Conservation (phyloP, 2,113 vertebrate species). For the Ageneiosus marmoratus region DNA sequence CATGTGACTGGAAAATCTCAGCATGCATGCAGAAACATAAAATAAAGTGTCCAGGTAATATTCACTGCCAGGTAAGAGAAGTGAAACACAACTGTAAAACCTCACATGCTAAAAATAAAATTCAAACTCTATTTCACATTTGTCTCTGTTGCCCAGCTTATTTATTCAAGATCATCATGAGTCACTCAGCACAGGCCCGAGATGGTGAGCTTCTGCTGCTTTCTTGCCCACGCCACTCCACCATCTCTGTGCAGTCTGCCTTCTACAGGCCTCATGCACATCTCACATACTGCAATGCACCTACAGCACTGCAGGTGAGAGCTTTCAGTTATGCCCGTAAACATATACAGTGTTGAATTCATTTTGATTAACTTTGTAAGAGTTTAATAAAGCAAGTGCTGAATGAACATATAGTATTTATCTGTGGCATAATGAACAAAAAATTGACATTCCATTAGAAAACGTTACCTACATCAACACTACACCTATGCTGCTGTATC, state of each 20-base stretch:
- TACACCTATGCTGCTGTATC: background rate
- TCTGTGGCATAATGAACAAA: background rate
- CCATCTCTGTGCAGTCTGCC: constrained; percentile 88
- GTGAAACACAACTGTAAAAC: background rate
- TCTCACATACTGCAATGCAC: constrained; percentile 78
- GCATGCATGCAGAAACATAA: background rate
- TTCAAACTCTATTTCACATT: constrained; percentile 17
- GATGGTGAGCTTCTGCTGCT: constrained; percentile 86
- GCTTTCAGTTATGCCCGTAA: background rate
- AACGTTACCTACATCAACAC: background rate
- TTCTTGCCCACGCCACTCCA: constrained; percentile 89
- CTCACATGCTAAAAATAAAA: background rate
- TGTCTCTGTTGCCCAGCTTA: constrained; percentile 79
- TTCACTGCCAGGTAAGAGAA: background rate
- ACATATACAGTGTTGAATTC: background rate
- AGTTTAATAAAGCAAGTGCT: background rate
- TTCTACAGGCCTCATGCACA: constrained; percentile 80
- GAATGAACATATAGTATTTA: background rate
- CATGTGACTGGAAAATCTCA: background rate
- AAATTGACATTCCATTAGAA: background rate
- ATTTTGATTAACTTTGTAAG: background rate
- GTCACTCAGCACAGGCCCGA: constrained; percentile 86
- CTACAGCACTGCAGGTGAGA: constrained; percentile 87
- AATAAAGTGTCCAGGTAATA: background rate
- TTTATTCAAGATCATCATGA: constrained; percentile 89